Base-by-base conservation (phyloP, 2,113 vertebrate species). In the Psephotus haematonotus region DNA sequence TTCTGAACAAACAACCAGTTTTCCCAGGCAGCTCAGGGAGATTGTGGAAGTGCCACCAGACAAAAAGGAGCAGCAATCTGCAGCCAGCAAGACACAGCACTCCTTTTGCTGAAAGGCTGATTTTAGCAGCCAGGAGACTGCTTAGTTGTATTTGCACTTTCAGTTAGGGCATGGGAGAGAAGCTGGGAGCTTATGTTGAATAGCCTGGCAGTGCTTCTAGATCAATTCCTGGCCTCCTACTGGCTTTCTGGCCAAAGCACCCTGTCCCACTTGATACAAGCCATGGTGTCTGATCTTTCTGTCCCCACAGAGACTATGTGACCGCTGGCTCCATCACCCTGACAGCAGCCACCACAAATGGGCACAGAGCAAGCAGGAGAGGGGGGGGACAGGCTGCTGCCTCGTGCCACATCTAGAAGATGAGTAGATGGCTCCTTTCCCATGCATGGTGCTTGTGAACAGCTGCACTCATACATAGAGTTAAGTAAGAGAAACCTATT, bases 231-330 rank as follows among this genome's bases (percentile, higher is more conserved):
- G 20, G 22, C 28, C 16, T 55, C 60, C 23, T 49, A 9, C 25
- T 62, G 41, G 17, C 23, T 41, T 69, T 49, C 50, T 22, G 37
- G 29, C 44, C 62, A 59, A 75, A 75, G 10, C 20, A n/a, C 13
- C 31, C 31, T 14, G 19, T 27, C 31, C 55, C 43, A 28, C 27
- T 12, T 57, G 17, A 31, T 31, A 35, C 4, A 24, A 50, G 15
- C 17, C 69, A 47, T 14, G 16, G 27, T 31, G 13, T 27, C 62
- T 17, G 29, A 31, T 20, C 28, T 22, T 49, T 69, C 41, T 76
- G 20, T 28, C 57, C 33, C 17, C 15, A 33, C 25, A 52, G 37
- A 76, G 55, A 57, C 0, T 0, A 27, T 2, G 15, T 2, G 7
- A 63, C 13, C 17, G 6, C 25, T 24, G 46, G 8, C 22, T 53